Conservation (phyloP, 1,140 invertebrate species). For the Papilio polytes region DNA sequence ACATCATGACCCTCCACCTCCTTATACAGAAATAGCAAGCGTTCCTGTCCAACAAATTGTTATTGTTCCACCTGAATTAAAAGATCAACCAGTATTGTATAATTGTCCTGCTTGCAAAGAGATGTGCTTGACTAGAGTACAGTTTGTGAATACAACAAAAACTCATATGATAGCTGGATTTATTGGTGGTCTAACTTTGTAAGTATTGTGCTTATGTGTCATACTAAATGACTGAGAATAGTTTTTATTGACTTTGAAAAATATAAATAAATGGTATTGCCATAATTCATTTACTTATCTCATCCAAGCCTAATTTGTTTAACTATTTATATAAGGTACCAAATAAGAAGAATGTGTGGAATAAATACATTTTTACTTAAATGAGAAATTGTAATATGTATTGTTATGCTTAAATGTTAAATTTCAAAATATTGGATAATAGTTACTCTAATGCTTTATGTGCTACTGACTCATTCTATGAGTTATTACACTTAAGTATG, state of each 20-base stretch:
- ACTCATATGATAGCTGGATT: slow-evolving; percentile 18
- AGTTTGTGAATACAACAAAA: slow-evolving; percentile 9
- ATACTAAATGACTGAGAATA: neutral
- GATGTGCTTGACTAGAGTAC: slow-evolving; percentile 1
- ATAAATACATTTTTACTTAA: too few relatives aligned
- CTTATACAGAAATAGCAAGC: slow-evolving; percentile 53
- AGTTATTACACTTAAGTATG: neutral
- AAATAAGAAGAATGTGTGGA: too few relatives aligned
- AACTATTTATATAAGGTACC: too few relatives aligned
- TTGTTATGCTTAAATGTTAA: neutral
- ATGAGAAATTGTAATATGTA: too few relatives aligned
- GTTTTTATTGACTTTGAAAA: too few relatives aligned
- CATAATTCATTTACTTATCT: neutral
- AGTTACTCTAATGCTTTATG: neutral
- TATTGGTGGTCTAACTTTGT: slow-evolving; percentile 19
- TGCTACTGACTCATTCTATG: neutral
- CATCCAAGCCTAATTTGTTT: too few relatives aligned
- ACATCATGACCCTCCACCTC: slow-evolving; percentile 61
- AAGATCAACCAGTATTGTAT: slow-evolving; percentile 44
- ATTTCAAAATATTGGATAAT: neutral
- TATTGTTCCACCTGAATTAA: slow-evolving; percentile 60
- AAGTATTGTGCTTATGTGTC: neutral
- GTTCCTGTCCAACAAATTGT: slow-evolving; percentile 62
- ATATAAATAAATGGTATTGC: neutral
- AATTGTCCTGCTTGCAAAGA: neutral